Evolutionary conservation across 2,888 invertebrate species (phyloP).

Genomic region (Drepanosiphum platanoidis): DNA sequence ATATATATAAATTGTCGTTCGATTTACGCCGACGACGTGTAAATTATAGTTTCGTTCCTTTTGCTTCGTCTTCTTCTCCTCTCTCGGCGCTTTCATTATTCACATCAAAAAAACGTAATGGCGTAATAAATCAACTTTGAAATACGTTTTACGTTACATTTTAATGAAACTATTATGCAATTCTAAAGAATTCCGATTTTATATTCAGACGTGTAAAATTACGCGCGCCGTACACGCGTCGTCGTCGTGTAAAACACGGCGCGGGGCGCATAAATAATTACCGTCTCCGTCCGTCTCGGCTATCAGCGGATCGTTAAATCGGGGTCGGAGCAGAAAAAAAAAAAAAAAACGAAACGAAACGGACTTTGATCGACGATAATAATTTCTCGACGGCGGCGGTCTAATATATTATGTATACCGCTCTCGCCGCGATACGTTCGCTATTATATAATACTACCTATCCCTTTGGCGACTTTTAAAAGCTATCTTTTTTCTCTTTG

Average conservation of each 20-base stretch:
- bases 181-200: background rate
- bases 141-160: background rate
- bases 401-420: background rate
- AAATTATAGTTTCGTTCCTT: no score
- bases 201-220: background rate
- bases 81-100: no score
- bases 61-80: no score
- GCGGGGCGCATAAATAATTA: background rate
- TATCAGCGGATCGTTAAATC: no score
- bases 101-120: background rate
- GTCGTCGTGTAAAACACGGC: no score
- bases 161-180: background rate
- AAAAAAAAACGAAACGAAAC: background rate
- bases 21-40: no score
- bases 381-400: no score
- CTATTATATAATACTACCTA: no score
- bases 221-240: no score
- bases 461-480: background rate
- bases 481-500: background rate
- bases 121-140: conserved; percentile 9
- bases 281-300: background rate
- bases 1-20: background rate
- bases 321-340: no score
- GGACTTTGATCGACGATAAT: background rate
- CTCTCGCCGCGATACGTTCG: background rate